Percentiles rank a stretch among this genome's conserved stretches.
Evolutionary conservation across 1,140 invertebrate species (phyloP).

Genomic region (Aphis craccivora): DNA sequence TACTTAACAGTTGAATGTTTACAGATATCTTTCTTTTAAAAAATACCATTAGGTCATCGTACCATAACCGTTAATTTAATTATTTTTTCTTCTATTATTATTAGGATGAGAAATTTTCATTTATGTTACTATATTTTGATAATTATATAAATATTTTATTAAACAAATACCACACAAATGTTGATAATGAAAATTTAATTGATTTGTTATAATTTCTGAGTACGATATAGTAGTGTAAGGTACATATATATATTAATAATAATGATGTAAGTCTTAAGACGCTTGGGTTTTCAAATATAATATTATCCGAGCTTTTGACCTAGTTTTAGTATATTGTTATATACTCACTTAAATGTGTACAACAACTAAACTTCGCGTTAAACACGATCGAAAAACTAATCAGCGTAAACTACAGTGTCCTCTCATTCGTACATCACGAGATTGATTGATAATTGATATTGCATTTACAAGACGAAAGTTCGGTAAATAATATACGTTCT

Average conservation of each 20-base stretch:
- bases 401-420: background rate
- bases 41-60: no score
- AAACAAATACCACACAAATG: background rate
- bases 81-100: no score
- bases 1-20: no score
- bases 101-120: no score
- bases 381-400: background rate
- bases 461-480: background rate
- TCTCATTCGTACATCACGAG: background rate
- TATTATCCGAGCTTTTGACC: conserved; percentile 23
- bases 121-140: background rate
- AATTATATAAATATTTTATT: background rate
- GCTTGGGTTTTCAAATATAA: background rate
- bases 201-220: background rate
- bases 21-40: no score
- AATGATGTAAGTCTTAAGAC: background rate
- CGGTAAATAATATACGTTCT: background rate
- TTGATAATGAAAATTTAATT: background rate
- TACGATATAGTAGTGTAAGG: background rate
- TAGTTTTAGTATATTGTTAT: background rate
- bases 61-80: background rate
- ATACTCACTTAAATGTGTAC: background rate
- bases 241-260: background rate
- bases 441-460: conserved; percentile 22
- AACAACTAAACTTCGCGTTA: conserved; percentile 9